phyloP scores from a whole-genome alignment of 2,797 vertebrate genomes.

The Enteromius afrohamiltoni region DNA sequence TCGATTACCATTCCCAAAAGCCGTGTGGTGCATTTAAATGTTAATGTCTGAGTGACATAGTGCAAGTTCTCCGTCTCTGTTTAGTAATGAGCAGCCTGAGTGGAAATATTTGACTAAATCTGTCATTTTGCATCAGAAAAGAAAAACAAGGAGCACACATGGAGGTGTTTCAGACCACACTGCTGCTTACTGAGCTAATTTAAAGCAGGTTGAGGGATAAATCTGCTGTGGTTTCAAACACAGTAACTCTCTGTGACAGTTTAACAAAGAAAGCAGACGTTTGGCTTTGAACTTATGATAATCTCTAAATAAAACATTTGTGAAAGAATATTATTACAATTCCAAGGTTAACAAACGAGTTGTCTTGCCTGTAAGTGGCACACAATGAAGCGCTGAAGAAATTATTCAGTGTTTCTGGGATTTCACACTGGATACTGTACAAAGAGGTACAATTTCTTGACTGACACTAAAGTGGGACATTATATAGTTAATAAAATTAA shows the following conservation, averaged over 20 bases:
- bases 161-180: slow-evolving; percentile 28
- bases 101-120: slow-evolving; percentile 35
- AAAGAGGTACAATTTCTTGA: neutral
- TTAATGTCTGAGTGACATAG: slow-evolving; percentile 14
- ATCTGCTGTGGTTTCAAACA: slow-evolving; percentile 12
- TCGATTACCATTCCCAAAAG: slow-evolving; percentile 37
- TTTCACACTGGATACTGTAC: neutral
- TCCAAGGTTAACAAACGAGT: slow-evolving; percentile 15
- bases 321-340: slow-evolving; percentile 13
- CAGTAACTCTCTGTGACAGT: slow-evolving; percentile 21
- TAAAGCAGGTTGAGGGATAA: slow-evolving; percentile 21
- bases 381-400: slow-evolving; percentile 31
- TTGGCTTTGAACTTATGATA: slow-evolving; percentile 32
- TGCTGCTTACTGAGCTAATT: slow-evolving; percentile 33
- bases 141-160: slow-evolving; percentile 16
- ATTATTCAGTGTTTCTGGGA: slow-evolving; percentile 2
- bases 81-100: slow-evolving; percentile 32
- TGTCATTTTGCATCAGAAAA: slow-evolving; percentile 21
- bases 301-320: slow-evolving; percentile 24
- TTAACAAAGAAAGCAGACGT: slow-evolving; percentile 42
- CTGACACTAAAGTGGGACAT: neutral
- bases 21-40: slow-evolving; percentile 19
- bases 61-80: neutral
- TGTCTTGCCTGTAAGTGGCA: neutral
- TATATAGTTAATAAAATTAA: neutral